Percentiles rank a stretch among this genome's conserved stretches.
phyloP scores from a whole-genome alignment of 1,140 invertebrate species.

The Caenorhabditis latens region DNA sequence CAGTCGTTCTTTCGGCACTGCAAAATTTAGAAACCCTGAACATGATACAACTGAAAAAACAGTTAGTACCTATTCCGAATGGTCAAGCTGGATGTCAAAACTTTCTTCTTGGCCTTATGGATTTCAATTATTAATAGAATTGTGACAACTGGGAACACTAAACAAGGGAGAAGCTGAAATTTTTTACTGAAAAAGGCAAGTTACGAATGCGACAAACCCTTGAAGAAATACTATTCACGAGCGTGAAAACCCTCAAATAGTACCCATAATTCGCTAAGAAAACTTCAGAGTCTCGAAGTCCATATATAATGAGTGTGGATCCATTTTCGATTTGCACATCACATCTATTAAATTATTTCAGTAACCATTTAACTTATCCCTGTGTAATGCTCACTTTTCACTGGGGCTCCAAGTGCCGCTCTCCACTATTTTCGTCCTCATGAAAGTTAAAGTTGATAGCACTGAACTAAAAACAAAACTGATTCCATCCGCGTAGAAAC shows the following conservation, averaged over 20 bases:
- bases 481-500: neutral
- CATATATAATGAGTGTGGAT: neutral
- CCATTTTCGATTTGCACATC: neutral
- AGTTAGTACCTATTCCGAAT: neutral
- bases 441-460: neutral
- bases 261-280: neutral
- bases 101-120: neutral
- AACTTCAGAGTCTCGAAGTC: too few relatives aligned
- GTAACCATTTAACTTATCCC: neutral
- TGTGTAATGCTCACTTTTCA: neutral
- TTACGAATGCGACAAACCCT: too few relatives aligned
- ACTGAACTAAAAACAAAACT: neutral
- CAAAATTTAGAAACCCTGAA: neutral
- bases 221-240: neutral
- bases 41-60: neutral
- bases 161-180: neutral
- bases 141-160: constrained; percentile 1
- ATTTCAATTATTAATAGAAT: neutral
- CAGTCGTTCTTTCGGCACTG: neutral
- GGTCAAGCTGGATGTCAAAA: neutral
- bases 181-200: neutral
- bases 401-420: neutral
- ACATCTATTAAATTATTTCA: neutral
- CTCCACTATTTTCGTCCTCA: neutral
- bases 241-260: neutral